Evolutionary conservation across 2,113 vertebrate species (phyloP), one percentile per base, ranked within the genome.

Genomic region (Collichthys lucidus): DNA sequence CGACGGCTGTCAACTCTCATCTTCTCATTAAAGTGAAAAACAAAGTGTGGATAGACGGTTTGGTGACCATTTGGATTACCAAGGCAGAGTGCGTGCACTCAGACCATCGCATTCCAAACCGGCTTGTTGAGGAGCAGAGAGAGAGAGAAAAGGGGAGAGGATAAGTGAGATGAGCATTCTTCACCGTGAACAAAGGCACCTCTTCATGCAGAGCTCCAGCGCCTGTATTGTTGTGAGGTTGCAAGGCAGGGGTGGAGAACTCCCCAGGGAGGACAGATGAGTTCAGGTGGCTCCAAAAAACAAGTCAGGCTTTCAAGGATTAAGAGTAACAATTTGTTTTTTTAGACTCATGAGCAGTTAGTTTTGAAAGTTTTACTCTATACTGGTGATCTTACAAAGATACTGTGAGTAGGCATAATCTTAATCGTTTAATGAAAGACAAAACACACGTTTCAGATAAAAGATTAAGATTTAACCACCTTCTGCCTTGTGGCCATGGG

Each of bases 101-200:
- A 74, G 81, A 57, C 57, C 82, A 49, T 68, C 74, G 75, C 75
- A 79, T 81, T 89, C 83, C 84, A 57, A 70, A 59, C 72, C 22
- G 47, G 79, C 67, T 73, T 67, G 79, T 75, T 66, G 78, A 77
- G 79, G 64, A 62, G 46, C 64, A 61, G 71, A 63, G 63, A 74
- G 71, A 63, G 63, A 74, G 75, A 75, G 67, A 46, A 46, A 50
- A 75, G 73, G 78, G 44, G 79, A 77, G 70, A 88, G 90, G 88
- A 89, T 86, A 82, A 91, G 90, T 88, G 83, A 89, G 86, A 86
- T 88, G 90, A 87, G 86, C 79, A 87, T 92, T 90, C 91, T 89
- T 92, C 77, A 8, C 69, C 14, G 59, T 78, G 90, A 93, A 93
- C 92, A 94, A 94, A 91, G 88, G 71, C 82, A 86, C 61, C 78